Conservation (phyloP, 1,140 invertebrate species). For the Pseudomyrmex gracilis region DNA sequence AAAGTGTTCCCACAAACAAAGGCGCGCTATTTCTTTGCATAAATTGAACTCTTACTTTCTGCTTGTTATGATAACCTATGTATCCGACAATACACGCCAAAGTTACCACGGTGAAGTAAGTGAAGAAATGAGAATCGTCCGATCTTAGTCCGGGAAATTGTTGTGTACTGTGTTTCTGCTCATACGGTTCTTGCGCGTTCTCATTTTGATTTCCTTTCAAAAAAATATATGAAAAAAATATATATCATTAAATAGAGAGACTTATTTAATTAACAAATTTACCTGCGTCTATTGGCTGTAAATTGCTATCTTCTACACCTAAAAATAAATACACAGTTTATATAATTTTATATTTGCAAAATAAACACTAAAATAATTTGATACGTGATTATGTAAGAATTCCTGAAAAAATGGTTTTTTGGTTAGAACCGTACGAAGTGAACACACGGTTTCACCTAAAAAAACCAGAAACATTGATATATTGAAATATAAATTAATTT, state of each 20-base stretch:
- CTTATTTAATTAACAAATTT: background rate
- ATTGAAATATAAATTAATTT: background rate
- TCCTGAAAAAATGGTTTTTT: too few species aligned
- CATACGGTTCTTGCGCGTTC: conserved; percentile 18
- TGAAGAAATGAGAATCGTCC: conserved; percentile 88
- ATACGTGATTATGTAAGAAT: too few species aligned
- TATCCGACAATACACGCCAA: conserved; percentile 87
- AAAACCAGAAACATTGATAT: background rate
- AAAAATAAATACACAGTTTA: conserved; percentile 30
- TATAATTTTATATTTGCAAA: background rate
- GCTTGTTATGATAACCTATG: conserved; percentile 89
- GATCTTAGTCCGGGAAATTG: conserved; percentile 48
- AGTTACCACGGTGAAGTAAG: conserved; percentile 88
- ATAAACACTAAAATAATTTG: background rate
- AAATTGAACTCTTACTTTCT: conserved; percentile 86
- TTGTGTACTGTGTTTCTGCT: conserved; percentile 22
- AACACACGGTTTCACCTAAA: too few species aligned
- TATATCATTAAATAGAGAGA: background rate
- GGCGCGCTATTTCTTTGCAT: conserved; percentile 7
- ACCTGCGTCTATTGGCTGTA: conserved; percentile 19
- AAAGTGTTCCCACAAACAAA: background rate
- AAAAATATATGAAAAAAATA: conserved; percentile 1
- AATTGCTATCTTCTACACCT: conserved; percentile 28
- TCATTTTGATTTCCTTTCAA: conserved; percentile 49
- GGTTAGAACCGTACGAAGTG: too few species aligned